Evolutionary conservation across 2,888 invertebrate genomes (phyloP).

Genomic region (Apodemia mormo): DNA sequence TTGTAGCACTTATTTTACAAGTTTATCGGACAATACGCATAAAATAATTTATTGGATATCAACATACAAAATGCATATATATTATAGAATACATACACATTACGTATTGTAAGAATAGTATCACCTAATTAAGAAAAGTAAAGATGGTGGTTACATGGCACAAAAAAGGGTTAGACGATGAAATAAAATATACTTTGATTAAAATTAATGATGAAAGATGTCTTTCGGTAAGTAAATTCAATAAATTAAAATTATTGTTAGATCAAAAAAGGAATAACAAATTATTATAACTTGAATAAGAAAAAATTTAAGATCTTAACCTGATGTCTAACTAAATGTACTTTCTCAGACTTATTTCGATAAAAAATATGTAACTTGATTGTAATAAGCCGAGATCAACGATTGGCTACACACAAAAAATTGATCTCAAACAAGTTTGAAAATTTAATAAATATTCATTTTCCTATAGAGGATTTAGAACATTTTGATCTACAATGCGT

Average conservation of each 20-base stretch:
- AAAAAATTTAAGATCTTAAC: not conserved
- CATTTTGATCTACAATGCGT: too few species aligned
- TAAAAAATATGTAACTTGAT: not conserved
- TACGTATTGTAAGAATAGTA: not conserved
- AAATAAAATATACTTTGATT: not conserved
- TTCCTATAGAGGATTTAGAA: too few species aligned
- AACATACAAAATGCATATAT: not conserved
- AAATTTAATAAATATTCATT: too few species aligned
- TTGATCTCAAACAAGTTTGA: not conserved
- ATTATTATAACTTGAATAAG: not conserved
- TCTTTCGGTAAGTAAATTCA: too few species aligned
- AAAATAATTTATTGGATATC: not conserved
- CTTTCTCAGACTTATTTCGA: slow-evolving; percentile 3
- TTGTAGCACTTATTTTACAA: too few species aligned
- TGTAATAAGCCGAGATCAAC: not conserved
- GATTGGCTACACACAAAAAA: not conserved
- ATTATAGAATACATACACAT: not conserved
- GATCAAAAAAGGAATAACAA: not conserved
- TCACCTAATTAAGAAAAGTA: not conserved
- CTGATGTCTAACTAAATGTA: slow-evolving; percentile 4
- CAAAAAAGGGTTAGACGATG: not conserved
- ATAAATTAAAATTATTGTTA: not conserved
- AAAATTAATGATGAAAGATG: not conserved
- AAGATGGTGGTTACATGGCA: slow-evolving; percentile 7
- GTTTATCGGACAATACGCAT: not conserved